Percentiles rank a stretch among this genome's conserved stretches.
phyloP scores from a whole-genome alignment of 2,888 invertebrate genomes.

The Sinentomon sp. region DNA sequence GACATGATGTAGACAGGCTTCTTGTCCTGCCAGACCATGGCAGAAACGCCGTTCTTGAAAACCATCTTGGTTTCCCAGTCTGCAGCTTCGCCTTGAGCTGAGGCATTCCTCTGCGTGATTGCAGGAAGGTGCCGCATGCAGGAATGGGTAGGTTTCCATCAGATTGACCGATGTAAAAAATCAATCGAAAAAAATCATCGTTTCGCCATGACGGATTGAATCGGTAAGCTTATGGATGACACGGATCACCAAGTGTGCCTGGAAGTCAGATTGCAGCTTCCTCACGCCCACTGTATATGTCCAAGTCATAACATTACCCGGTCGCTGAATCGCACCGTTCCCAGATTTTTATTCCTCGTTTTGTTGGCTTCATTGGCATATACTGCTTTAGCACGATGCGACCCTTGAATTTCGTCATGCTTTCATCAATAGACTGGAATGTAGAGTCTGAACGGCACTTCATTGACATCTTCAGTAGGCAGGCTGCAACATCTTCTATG shows the following conservation, averaged over 20 bases:
- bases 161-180: constrained; percentile 1
- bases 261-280: constrained; percentile 3
- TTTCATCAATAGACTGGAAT: constrained; percentile 12
- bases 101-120: neutral
- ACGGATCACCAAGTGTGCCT: constrained; percentile 10
- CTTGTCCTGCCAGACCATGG: neutral
- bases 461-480: neutral
- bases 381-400: constrained; percentile 10
- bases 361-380: constrained; percentile 12
- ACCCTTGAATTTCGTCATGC: constrained; percentile 13
- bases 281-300: constrained; percentile 10
- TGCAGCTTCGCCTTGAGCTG: neutral
- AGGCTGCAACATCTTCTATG: neutral
- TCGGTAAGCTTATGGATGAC: constrained; percentile 9
- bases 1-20: neutral
- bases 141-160: neutral
- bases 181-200: constrained; percentile 8
- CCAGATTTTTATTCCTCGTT: constrained; percentile 14
- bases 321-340: constrained; percentile 10
- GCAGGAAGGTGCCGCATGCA: neutral
- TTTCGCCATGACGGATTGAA: constrained; percentile 8
- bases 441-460: neutral
- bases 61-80: neutral
- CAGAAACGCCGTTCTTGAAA: neutral
- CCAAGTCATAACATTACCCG: constrained; percentile 11